Evolutionary conservation across 2,888 invertebrate genomes (phyloP).

Genomic region (Imbricaverruca yamaguchii): DNA sequence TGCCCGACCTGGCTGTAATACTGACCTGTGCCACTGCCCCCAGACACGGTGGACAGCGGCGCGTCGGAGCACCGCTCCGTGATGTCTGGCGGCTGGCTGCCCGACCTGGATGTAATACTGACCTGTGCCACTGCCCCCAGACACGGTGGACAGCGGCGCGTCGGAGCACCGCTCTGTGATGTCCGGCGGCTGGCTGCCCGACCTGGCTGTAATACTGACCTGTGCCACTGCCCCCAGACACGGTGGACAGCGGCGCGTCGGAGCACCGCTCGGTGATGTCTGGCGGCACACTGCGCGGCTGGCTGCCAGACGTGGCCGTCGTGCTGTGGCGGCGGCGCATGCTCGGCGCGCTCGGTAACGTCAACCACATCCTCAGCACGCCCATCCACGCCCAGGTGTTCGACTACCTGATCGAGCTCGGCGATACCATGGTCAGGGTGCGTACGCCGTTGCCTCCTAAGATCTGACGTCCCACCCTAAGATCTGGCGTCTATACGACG

Average conservation of each 20-base stretch:
- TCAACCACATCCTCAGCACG: constrained; percentile 76
- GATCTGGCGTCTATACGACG: no score
- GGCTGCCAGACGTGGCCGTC: constrained; percentile 92
- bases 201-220: not conserved
- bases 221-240: constrained; percentile 27
- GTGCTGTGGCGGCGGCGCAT: constrained; percentile 92
- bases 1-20: no score
- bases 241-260: constrained; percentile 36
- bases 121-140: no score
- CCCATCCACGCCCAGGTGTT: constrained; percentile 80
- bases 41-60: no score
- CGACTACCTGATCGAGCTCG: constrained; percentile 83
- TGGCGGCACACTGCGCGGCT: constrained; percentile 74
- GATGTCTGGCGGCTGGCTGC: no score
- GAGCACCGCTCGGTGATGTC: constrained; percentile 63
- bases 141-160: constrained; percentile 34
- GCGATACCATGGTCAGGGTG: constrained; percentile 75
- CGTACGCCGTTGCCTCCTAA: constrained; percentile 29
- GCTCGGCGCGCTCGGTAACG: constrained; percentile 85
- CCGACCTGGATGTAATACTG: no score
- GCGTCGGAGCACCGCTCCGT: no score
- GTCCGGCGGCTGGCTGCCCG: no score
- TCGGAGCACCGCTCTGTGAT: constrained; percentile 47
- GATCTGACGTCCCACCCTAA: no score
- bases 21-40: no score